Evolutionary conservation across 2,797 vertebrate genomes (phyloP), one percentile per base, ranked within the genome.

Genomic region (Argyrosomus regius): DNA sequence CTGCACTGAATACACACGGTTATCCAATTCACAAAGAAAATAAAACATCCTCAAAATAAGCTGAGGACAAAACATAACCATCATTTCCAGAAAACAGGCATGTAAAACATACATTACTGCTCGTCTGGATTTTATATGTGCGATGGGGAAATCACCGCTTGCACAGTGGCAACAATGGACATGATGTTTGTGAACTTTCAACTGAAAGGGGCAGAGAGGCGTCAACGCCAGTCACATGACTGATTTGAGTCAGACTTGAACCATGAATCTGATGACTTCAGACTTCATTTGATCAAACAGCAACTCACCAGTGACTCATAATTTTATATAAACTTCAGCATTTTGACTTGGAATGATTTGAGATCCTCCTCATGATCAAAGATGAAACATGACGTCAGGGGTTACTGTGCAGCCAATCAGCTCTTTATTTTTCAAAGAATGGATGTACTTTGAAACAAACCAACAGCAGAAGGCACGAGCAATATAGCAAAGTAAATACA

Each of bases 1-100:
- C 86, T 92, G 72, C 69, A 59, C 8, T 54, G 59, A 77, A 77
- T 73, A 70, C 77, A 89, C 79, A 77, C 71, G 26, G 80, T 82
- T 77, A 74, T 89, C 78, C 77, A 66, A 80, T 88, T 92, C 83
- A 59, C 80, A 80, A 88, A 79, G 75, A 89, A 94, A 92, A 89
- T 53, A 91, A 91, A 93, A 90, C 72, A 53, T 71, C 66, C 85
- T 90, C 82, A 82, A 92, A 93, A 94, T 91, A 93, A 81, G 65
- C 70, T 16, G 49, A 67, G 56, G 64, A 85, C 81, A 83, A 80
- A 87, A 90, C 81, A 85, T 78, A 78, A 82, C 78, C 73, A 79
- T 83, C 17, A 65, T 70, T 88, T 84, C 74, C 57, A 72, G 61
- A 85, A 82, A 76, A 59, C 77, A 85, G 77, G 77, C 76, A 79